phyloP scores from a whole-genome alignment of 2,888 invertebrate genomes.

The Macrophya alboannulata region DNA sequence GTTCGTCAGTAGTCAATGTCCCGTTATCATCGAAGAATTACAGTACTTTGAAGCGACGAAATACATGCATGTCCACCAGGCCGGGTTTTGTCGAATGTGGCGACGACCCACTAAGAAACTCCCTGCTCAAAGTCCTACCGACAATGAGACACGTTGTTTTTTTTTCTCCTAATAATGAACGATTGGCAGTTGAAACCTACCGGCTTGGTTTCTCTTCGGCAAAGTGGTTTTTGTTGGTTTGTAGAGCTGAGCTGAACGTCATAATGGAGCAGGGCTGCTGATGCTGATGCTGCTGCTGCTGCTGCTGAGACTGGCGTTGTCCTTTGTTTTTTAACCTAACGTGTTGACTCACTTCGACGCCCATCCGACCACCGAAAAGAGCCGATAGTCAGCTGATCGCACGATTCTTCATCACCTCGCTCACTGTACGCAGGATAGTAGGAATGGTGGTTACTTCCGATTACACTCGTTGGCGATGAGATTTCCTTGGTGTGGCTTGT shows the following conservation, averaged over 20 bases:
- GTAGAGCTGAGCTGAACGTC: slow-evolving; percentile 76
- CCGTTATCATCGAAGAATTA: slow-evolving; percentile 15
- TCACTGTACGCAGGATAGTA: slow-evolving; percentile 69
- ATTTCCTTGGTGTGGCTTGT: background rate
- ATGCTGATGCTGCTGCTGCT: slow-evolving; percentile 58
- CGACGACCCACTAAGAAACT: background rate
- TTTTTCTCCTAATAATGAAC: background rate
- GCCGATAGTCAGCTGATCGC: slow-evolving; percentile 75
- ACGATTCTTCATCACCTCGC: slow-evolving; percentile 70
- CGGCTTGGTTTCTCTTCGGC: slow-evolving; percentile 71
- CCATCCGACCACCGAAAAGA: slow-evolving; percentile 67
- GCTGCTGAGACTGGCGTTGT: slow-evolving; percentile 51
- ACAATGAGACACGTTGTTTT: background rate
- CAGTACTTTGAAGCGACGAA: background rate
- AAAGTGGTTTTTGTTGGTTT: slow-evolving; percentile 74
- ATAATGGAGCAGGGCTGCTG: slow-evolving; percentile 71
- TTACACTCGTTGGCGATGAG: background rate
- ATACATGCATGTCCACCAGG: background rate
- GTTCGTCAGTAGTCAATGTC: background rate
- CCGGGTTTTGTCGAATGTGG: background rate
- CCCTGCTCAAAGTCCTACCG: background rate
- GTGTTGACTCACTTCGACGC: slow-evolving; percentile 62
- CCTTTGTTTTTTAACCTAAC: slow-evolving; percentile 56
- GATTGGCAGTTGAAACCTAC: slow-evolving; percentile 64
- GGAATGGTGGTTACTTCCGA: slow-evolving; percentile 60